A percentile compares a stretch with the other conserved stretches of the same genome.
phyloP scores from a whole-genome alignment of 2,797 vertebrate genomes.

The Fistularia commersonii region DNA sequence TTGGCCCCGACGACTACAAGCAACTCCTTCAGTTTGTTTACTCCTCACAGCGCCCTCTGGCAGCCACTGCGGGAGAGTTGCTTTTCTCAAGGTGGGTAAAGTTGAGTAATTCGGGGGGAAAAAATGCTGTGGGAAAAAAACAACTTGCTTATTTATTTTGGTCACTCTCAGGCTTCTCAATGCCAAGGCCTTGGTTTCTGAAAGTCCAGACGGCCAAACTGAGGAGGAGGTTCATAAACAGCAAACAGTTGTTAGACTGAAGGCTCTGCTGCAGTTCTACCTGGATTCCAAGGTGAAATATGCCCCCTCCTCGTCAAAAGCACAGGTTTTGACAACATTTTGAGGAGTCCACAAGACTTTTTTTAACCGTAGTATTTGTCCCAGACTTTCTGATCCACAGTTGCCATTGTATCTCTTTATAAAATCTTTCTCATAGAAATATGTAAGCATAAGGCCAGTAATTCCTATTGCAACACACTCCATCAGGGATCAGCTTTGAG shows the following conservation, averaged over 20 bases:
- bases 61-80: slow-evolving; percentile 84
- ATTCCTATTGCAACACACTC: too few relatives aligned
- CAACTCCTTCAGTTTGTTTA: slow-evolving; percentile 85
- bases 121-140: not conserved
- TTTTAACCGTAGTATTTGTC: too few relatives aligned
- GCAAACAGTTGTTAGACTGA: slow-evolving; percentile 61
- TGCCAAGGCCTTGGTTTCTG: slow-evolving; percentile 37
- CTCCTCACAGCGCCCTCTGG: slow-evolving; percentile 85
- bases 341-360: too few relatives aligned
- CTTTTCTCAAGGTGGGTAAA: slow-evolving; percentile 78
- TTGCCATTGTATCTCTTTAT: too few relatives aligned
- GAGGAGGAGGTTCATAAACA: slow-evolving; percentile 56
- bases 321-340: not conserved
- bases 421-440: too few relatives aligned
- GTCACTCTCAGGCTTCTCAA: slow-evolving; percentile 72
- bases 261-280: slow-evolving; percentile 80
- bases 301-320: not conserved
- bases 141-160: not conserved
- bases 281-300: slow-evolving; percentile 79
- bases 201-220: slow-evolving; percentile 37
- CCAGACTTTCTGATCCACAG: too few relatives aligned
- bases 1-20: slow-evolving; percentile 80
- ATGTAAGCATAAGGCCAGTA: too few relatives aligned
- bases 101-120: not conserved
- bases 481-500: too few relatives aligned